These are phyloP conservation scores for Oscheius sp. DNA, from an alignment of 2,888 invertebrate genomes.

Conservation along the genomic window DNA sequence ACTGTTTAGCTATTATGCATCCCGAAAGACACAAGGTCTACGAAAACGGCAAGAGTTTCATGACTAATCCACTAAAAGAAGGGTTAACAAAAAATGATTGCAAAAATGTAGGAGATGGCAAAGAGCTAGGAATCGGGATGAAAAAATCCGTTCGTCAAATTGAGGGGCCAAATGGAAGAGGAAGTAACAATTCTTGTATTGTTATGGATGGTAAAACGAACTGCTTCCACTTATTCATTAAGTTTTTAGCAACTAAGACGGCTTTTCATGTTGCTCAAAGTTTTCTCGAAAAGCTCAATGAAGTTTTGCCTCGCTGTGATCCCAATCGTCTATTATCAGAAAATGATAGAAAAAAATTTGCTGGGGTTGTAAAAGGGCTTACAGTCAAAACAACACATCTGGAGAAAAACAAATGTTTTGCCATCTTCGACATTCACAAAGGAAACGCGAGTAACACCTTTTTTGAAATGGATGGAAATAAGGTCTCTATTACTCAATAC, in stretches of 20 bases:
- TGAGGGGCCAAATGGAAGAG: slow-evolving; percentile 44
- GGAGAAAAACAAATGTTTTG: not conserved
- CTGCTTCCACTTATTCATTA: too few species aligned
- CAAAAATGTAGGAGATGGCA: slow-evolving; percentile 42
- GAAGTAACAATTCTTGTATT: slow-evolving; percentile 35
- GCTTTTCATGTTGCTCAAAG: slow-evolving; percentile 38
- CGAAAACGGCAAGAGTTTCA: slow-evolving; percentile 43
- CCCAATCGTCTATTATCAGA: too few species aligned
- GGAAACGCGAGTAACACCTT: not conserved
- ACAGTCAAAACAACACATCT: slow-evolving; percentile 10
- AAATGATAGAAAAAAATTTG: not conserved
- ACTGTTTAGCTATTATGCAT: not conserved
- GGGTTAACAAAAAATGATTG: slow-evolving; percentile 32
- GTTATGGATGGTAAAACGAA: slow-evolving; percentile 41
- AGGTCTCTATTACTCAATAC: slow-evolving; percentile 36
- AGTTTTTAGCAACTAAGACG: slow-evolving; percentile 42
- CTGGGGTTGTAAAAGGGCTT: not conserved
- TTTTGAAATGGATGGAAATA: slow-evolving; percentile 1
- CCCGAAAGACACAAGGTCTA: slow-evolving; percentile 30
- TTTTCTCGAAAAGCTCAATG: slow-evolving; percentile 23
- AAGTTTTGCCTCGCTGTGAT: not conserved
- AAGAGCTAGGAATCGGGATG: slow-evolving; percentile 38
- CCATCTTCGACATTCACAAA: not conserved
- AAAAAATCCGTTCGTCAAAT: slow-evolving; percentile 39
- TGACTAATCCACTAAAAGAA: slow-evolving; percentile 25